These are phyloP conservation scores for Neocrepidodera transversa DNA, from an alignment of 2,888 invertebrate genomes.

Conservation along the genomic window DNA sequence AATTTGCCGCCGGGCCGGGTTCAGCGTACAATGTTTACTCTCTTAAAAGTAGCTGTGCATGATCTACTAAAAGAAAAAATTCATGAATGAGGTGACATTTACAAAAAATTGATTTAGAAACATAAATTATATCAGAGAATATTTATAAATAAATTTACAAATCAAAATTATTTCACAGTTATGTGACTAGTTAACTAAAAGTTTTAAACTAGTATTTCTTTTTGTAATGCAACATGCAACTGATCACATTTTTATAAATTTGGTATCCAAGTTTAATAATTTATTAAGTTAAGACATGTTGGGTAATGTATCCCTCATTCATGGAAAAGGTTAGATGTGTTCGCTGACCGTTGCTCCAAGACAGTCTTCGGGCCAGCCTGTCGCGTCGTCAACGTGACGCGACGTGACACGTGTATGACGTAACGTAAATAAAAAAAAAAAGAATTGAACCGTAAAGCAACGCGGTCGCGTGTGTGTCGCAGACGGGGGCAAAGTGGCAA, in stretches of 20 bases:
- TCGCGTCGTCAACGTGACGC: slow-evolving; percentile 36
- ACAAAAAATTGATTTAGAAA: too few species aligned
- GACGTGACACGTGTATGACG: slow-evolving; percentile 48
- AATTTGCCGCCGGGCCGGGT: slow-evolving; percentile 49
- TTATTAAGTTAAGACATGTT: too few species aligned
- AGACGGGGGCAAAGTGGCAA: slow-evolving; percentile 35
- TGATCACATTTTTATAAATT: too few species aligned
- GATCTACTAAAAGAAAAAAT: slow-evolving; percentile 34
- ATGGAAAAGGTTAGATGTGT: slow-evolving; percentile 32
- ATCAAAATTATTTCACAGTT: too few species aligned
- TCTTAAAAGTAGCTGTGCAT: slow-evolving; percentile 46
- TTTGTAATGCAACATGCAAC: too few species aligned
- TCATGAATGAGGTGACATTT: slow-evolving; percentile 34
- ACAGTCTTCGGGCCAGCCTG: slow-evolving; percentile 63
- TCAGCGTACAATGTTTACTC: slow-evolving; percentile 46
- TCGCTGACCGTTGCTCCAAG: slow-evolving; percentile 61
- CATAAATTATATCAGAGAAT: too few species aligned
- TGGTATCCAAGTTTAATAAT: too few species aligned
- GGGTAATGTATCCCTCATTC: slow-evolving; percentile 30
- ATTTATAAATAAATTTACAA: too few species aligned
- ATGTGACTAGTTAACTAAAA: too few species aligned
- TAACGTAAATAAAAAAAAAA: slow-evolving; percentile 25
- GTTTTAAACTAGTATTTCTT: too few species aligned
- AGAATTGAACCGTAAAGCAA: slow-evolving; percentile 40
- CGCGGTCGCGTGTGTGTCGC: slow-evolving; percentile 48